Evolutionary conservation across 1,140 invertebrate genomes (phyloP), one percentile per base, ranked within the genome.

Genomic region (Colletes gigas): DNA sequence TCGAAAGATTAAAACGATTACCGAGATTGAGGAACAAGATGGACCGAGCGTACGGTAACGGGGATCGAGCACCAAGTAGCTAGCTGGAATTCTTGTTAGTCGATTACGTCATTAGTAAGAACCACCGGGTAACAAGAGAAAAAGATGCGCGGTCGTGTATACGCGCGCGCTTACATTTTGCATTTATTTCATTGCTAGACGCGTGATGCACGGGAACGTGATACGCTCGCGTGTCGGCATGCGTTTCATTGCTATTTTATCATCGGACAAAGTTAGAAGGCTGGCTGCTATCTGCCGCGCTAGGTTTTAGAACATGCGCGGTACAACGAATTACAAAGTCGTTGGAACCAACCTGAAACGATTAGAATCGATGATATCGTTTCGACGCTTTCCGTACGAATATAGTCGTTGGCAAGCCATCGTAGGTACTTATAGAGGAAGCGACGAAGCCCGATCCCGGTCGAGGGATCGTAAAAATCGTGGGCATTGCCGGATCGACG

Each of bases 51-150:
- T 57, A 55, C 74, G 52, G 14, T 30, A 21, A 68, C 54, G n/a
- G 41, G 21, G 52, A 84, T 81, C 78, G 70, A 60, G 68, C 21
- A 54, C 41, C 65, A 41, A 57, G 65, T 44, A 21, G 74, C 52
- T 63, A 69, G 75, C 68, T 76, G 75, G 75, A 79, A 81, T 85
- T 85, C 81, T 85, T 72, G 73, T 84, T 87, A 72, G 65, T 47
- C 86, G 80, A 87, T 88, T 85, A 85, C 83, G 72, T 85, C 83
- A 87, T 87, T 87, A 87, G 85, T 57, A 77, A 60, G 65, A 83
- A 87, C 66, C 59, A 65, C 54, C 41, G 44, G 78, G 71, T 87
- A 87, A 84, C 81, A 70, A 87, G 85, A 55, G 85, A 73, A 54
- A 75, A 85, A 79, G 52, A 75, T 41, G 67, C n/a, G 41, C 30